Base-by-base conservation (phyloP, 2,888 invertebrate genomes). In the Rhagium mordax region DNA sequence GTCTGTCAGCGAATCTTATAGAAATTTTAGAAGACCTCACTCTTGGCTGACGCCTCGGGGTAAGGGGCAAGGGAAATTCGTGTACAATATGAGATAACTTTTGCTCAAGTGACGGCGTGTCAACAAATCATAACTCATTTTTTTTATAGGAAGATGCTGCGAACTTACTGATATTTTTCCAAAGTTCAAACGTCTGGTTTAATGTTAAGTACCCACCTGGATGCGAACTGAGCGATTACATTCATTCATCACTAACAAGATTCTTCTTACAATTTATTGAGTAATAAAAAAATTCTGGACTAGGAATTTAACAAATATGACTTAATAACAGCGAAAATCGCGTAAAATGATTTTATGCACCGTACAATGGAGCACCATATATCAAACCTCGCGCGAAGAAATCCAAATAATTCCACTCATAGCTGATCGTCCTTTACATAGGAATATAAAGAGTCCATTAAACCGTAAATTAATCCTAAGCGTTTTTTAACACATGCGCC, bases 401-500 rank as follows among this genome's bases (percentile, higher is more conserved):
- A 41, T 5, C 10, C 33, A 18, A 59, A 18, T 59, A 59, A 59
- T 29, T 59, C 59, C 59, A 59, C 59, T 59, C 33, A 10, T 16
- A 29, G 3, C 33, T n/a, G 16, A 18, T 59, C 59, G n/a, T 59
- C 33, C 59, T 59, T 59, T 59, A 55, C 33, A 6, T 41, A 20
- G 15, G 18, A 6, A 20, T 29, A 59, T 59, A 59, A 59, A 33
- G 20, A 8, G 15, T 33, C 59, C 33, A 59, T 59, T 59, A 59
- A 33, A 29, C 16, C 33, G 33, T 10, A 33, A 59, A 59, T 33
- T 59, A 59, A 59, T 59, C 33, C 18, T 33, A 29, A 59, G 18
- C 59, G 59, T 59, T 59, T 59, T 59, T 59, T 41, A 59, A 59
- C 59, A 18, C 59, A 33, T 33, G 33, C 33, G 59, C 13, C n/a